Evolutionary conservation across 2,888 invertebrate species (phyloP).

Genomic region (Eudasyphora cyanicolor): DNA sequence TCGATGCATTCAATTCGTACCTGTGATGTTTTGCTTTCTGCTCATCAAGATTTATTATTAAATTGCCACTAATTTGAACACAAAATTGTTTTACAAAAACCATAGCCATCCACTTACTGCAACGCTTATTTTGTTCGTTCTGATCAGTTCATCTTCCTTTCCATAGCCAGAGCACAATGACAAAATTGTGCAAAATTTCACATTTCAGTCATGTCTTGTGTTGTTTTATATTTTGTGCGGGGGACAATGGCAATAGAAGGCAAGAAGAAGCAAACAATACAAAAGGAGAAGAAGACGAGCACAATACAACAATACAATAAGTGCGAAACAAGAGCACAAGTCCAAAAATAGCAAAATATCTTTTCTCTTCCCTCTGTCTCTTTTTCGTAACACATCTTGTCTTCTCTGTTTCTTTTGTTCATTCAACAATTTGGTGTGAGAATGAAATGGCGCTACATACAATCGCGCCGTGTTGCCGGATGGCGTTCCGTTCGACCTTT

Average conservation of each 20-base stretch:
- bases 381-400: background rate
- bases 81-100: slow-evolving; percentile 4
- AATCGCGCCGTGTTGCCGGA: background rate
- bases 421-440: slow-evolving; percentile 45
- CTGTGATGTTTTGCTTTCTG: background rate
- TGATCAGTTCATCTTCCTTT: slow-evolving; percentile 9
- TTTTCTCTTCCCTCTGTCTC: background rate
- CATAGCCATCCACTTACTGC: slow-evolving; percentile 28
- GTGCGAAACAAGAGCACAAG: slow-evolving; percentile 38
- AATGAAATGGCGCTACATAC: slow-evolving; percentile 4
- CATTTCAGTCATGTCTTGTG: slow-evolving; percentile 32
- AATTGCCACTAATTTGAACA: slow-evolving; percentile 53
- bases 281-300: slow-evolving; percentile 15
- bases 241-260: background rate
- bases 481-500: no score
- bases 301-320: slow-evolving; percentile 45
- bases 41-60: slow-evolving; percentile 43
- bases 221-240: background rate
- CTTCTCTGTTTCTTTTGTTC: slow-evolving; percentile 33
- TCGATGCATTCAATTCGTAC: background rate
- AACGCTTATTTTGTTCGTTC: slow-evolving; percentile 26
- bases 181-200: slow-evolving; percentile 32
- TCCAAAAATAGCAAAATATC: slow-evolving; percentile 65
- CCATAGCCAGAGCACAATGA: background rate
- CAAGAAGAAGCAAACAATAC: background rate